A percentile compares a stretch with the other conserved stretches of the same genome.
phyloP scores from a whole-genome alignment of 2,888 invertebrate species.

The Pinctada fucata region DNA sequence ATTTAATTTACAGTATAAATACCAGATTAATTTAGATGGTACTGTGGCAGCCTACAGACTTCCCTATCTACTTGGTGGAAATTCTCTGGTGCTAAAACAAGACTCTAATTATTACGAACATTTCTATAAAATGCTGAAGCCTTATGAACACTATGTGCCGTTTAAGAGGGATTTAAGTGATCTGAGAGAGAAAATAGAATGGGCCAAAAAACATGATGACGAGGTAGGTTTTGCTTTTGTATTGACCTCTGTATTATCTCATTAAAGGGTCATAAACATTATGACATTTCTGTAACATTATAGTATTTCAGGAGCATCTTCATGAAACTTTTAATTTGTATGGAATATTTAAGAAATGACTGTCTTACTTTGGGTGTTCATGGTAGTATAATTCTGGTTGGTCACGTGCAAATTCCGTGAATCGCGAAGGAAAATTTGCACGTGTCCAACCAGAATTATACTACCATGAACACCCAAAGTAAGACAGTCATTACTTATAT shows the following conservation, averaged over 20 bases:
- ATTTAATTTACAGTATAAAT: slow-evolving; percentile 95
- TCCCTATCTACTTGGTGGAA: slow-evolving; percentile 93
- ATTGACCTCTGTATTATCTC: slow-evolving; percentile 2
- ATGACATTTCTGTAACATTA: not conserved
- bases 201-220: slow-evolving; percentile 74
- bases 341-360: too few species aligned
- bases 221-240: slow-evolving; percentile 70
- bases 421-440: too few species aligned
- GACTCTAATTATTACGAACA: slow-evolving; percentile 96
- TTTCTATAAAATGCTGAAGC: slow-evolving; percentile 88
- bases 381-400: too few species aligned
- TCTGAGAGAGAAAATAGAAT: slow-evolving; percentile 84
- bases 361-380: too few species aligned
- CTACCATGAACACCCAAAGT: too few species aligned
- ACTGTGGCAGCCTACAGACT: slow-evolving; percentile 97
- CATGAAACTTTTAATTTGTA: too few species aligned
- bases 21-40: slow-evolving; percentile 95
- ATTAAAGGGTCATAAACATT: not conserved
- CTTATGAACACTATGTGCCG: slow-evolving; percentile 90
- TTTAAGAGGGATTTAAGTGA: slow-evolving; percentile 88
- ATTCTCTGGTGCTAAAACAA: slow-evolving; percentile 93
- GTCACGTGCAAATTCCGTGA: too few species aligned
- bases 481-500: too few species aligned
- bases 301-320: too few species aligned
- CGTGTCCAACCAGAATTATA: too few species aligned